phyloP scores from a whole-genome alignment of 2,113 vertebrate species.

The Oryzias woworae region DNA sequence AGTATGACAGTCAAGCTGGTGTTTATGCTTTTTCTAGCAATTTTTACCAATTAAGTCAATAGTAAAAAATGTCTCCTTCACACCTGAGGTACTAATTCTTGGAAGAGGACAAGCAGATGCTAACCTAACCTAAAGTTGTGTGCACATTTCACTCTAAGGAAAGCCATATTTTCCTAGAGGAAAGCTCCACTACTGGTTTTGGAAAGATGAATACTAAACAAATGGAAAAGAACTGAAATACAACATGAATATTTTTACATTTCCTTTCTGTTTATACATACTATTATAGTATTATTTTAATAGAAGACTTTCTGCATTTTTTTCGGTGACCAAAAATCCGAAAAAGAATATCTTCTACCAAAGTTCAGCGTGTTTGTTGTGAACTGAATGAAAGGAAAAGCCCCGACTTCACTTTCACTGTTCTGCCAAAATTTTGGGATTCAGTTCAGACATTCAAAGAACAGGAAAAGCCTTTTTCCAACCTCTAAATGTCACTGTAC shows the following conservation, averaged over 20 bases:
- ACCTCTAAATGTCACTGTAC: too few relatives aligned
- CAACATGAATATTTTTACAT: constrained; percentile 6
- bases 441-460: too few relatives aligned
- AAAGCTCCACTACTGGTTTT: constrained; percentile 26
- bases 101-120: constrained; percentile 15
- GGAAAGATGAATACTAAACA: constrained; percentile 27
- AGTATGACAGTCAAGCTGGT: constrained; percentile 31
- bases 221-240: background rate
- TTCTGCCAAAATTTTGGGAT: too few relatives aligned
- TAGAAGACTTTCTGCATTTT: background rate
- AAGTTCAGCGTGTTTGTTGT: too few relatives aligned
- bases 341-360: too few relatives aligned
- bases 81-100: constrained; percentile 3
- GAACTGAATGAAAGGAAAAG: too few relatives aligned
- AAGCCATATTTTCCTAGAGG: too few relatives aligned
- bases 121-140: background rate
- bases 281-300: too few relatives aligned
- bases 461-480: too few relatives aligned
- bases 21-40: constrained; percentile 20
- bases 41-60: constrained; percentile 23
- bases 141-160: background rate
- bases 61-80: constrained; percentile 18
- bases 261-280: too few relatives aligned
- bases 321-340: background rate
- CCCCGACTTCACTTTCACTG: too few relatives aligned